Evolutionary conservation across 2,888 invertebrate species (phyloP), one percentile per base, ranked within the genome.

Genomic region (Erannis defoliaria): DNA sequence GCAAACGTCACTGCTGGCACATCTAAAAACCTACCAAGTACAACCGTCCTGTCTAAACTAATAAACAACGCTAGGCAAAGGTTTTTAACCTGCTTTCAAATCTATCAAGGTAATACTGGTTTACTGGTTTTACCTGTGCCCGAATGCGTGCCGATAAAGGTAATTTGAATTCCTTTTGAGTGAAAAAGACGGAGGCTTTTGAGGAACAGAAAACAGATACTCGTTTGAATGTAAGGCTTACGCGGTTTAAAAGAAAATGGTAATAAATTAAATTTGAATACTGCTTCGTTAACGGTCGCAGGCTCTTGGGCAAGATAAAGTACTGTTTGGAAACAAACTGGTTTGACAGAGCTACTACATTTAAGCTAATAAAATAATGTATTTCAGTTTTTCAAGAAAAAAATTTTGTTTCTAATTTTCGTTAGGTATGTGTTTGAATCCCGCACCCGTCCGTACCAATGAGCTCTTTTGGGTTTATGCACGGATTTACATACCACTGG

Each of bases 111-210:
- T 90, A 84, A 88, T 88, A 90, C 86, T 77, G 84, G 92, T 90
- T 89, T 88, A 90, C 86, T 77, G 84, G 92, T 90, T 89, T 88
- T 89, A 91, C 90, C 90, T 92, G 90, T 84, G 81, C 76, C 71
- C 73, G 72, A 77, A 82, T 78, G 85, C 84, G 84, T 86, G 84
- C 89, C 86, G 87, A 88, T 91, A 90, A n/a, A 89, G 87, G 88
- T 84, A 86, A 89, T 90, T 90, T 84, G 84, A 89, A 93, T 92
- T 89, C 91, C 88, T 84, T 81, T 75, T 75, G 91, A 88, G 89
- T 83, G 90, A 92, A 87, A 89, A 91, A 89, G 89, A 90, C 81
- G 72, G 84, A 89, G 84, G 86, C 81, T 87, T 78, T 74, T 74
- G 83, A 79, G 86, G 76, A 14, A 43, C 42, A 23, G 21, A 40